Evolutionary conservation across 2,113 vertebrate species (phyloP), one percentile per base, ranked within the genome.

Genomic region (Morone chrysops): DNA sequence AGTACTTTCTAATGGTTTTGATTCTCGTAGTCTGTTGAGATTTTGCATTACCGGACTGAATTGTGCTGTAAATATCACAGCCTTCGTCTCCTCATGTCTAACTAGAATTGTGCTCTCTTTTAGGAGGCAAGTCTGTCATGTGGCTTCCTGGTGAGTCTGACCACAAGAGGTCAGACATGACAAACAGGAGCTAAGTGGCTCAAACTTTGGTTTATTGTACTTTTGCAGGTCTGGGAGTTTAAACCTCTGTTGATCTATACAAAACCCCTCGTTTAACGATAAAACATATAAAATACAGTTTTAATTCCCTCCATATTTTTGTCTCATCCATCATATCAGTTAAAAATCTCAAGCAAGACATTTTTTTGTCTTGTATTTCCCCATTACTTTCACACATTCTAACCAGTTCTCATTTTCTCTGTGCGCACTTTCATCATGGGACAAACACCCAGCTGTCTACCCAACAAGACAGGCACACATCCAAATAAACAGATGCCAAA

Each of bases 81-180:
- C 9, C 11, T 4, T 68, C 13, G 17, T 67, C 50, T 16, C 20
- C 56, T 48, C 8, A 6, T 12, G 8, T 18, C n/a, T n/a, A 59
- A n/a, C 22, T 12, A 45, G 6, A 36, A 41, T 2, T 25, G 40
- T 22, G n/a, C 51, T 25, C 17, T 66, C 16, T 63, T 45, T 59
- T 16, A 25, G 4, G 7, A 20, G 7, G 65, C 57, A 67, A 1
- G 36, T 22, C 16, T 66, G 50, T 31, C 22, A 40, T 43, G 20
- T 82, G 73, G 16, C 62, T 25, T 87, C 70, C 50, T 71, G 76
- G 72, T 73, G 62, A 54, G n/a, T 81, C 14, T 86, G 71, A 78
- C 84, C 86, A 91, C 84, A 86, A 87, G 88, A 88, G 78, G 83
- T 91, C 83, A 84, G 86, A 60, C 80, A 85, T 14, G 84, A 75